Evolutionary conservation across 2,797 vertebrate genomes (phyloP), one percentile per base, ranked within the genome.

Genomic region (Phaenicophaeus curvirostris): DNA sequence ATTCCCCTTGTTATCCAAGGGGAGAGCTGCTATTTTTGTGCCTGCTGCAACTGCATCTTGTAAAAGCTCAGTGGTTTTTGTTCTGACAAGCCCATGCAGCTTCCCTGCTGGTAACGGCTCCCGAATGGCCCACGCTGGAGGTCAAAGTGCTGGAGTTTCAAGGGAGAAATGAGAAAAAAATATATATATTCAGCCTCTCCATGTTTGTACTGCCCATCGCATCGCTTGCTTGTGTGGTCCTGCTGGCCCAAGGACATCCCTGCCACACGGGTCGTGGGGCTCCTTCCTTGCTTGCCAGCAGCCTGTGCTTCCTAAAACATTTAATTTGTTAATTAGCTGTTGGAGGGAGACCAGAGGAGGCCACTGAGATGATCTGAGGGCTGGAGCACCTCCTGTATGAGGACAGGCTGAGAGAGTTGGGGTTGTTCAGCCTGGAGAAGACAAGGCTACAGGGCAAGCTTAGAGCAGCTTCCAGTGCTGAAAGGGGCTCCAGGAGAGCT

Each of bases 131-230:
- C 13, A 1, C 0, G 7, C 35, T 23, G 17, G 7, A 19, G 33
- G 58, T 58, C 27, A 6, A 46, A 68, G 51, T 27, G 4, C 7
- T 16, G 19, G 16, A 17, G 41, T 55, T 58, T 33, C 23, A 19
- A 8, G 24, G 41, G 42, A 53, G 39, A 61, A 66, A 44, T 1
- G 55, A 48, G 65, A 50, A 24, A 30, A 33, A 21, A 23, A n/a
- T n/a, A n/a, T n/a, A 1, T 7, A 4, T 3, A 6, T 48, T 48
- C 44, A 23, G 31, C 27, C 21, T 50, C 20, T 58, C 24, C 6
- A 0, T 8, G 3, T 4, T 5, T 11, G 1, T 16, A 2, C 39
- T 50, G 54, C 18, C 35, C 53, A 3, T 14, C 6, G 1, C 20
- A 2, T 8, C 67, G 23, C 44, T 9, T 33, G 15, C 33, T 44